Percentiles rank a stretch among this genome's conserved stretches.
Conservation (phyloP, 2,797 vertebrate genomes). For the Enteromius unitaeniatus region DNA sequence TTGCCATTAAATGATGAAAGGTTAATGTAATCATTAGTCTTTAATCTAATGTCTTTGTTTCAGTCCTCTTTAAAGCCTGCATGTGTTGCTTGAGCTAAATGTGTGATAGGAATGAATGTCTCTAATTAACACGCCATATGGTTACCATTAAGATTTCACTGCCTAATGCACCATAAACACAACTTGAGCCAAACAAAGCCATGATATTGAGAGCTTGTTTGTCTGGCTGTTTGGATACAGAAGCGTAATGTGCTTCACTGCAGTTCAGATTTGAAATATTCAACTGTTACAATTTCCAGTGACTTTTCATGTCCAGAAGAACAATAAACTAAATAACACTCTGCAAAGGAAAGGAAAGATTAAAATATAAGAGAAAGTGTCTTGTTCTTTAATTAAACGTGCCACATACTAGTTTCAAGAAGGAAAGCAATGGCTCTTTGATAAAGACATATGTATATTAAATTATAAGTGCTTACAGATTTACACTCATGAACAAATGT, state of each 20-base stretch:
- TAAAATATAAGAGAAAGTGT: not conserved
- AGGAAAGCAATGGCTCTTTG: not conserved
- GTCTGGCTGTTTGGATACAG: slow-evolving; percentile 28
- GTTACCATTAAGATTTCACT: slow-evolving; percentile 38
- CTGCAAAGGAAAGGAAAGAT: not conserved
- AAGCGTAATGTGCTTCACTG: not conserved
- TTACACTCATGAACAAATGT: slow-evolving; percentile 5
- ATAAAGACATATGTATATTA: slow-evolving; percentile 22
- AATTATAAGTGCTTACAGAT: not conserved
- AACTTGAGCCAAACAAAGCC: slow-evolving; percentile 10
- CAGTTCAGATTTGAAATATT: not conserved
- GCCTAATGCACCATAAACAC: slow-evolving; percentile 18
- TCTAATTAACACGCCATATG: slow-evolving; percentile 46
- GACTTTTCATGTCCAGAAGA: not conserved
- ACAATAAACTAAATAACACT: not conserved
- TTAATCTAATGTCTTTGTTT: slow-evolving; percentile 17
- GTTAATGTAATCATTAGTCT: slow-evolving; percentile 1
- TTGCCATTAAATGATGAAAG: not conserved
- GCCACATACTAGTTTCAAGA: slow-evolving; percentile 18
- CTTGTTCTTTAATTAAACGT: slow-evolving; percentile 3
- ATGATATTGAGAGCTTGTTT: slow-evolving; percentile 35
- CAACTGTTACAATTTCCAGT: not conserved
- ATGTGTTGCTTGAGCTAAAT: slow-evolving; percentile 23
- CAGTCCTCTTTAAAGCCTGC: not conserved
- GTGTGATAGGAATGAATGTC: slow-evolving; percentile 31